Base-by-base conservation (phyloP, 2,113 vertebrate genomes). In the Tapirus terrestris region DNA sequence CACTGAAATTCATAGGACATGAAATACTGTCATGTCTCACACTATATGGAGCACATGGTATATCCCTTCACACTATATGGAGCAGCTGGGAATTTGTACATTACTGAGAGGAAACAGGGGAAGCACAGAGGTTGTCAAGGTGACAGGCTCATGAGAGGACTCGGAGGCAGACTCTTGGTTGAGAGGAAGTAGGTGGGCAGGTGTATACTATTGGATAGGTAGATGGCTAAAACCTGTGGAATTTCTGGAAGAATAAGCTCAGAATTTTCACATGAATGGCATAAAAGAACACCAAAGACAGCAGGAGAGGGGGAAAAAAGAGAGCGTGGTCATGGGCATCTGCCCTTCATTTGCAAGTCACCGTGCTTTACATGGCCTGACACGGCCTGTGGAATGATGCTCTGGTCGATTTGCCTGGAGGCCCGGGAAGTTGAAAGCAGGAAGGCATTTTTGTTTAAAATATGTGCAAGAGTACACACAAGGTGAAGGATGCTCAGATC, bases 71-170 rank as follows among this genome's bases (percentile, higher is more conserved):
- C n/a, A 43, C 48, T 89, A 3, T 86, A 39, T 17, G 20, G 76
- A 89, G 79, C 67, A 81, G 63, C 76, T 94, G 67, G 60, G 89
- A 72, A 85, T 91, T 85, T 80, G 77, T 36, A 39, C 23, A 23
- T 65, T 58, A 75, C 91, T 14, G 48, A 67, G 45, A 88, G 77
- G 45, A 25, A 92, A 65, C 2, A 23, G 45, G 45, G 5, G 70
- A 95, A 77, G 33, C 53, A 88, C 17, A 73, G 67, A 67, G 83
- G 63, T 61, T 96, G 96, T 97, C 91, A 89, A 93, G 63, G 79
- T 67, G 89, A 96, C 29, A 20, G 67, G 51, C 77, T 93, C 45
- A 6, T 45, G 39, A 91, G 93, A 58, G 36, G 11, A 2, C 7
- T 91, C 2, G 10, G 68, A 87, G 56, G 51, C 81, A 89, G 63